phyloP scores from a whole-genome alignment of 2,113 vertebrate genomes.

The Cariama cristata region DNA sequence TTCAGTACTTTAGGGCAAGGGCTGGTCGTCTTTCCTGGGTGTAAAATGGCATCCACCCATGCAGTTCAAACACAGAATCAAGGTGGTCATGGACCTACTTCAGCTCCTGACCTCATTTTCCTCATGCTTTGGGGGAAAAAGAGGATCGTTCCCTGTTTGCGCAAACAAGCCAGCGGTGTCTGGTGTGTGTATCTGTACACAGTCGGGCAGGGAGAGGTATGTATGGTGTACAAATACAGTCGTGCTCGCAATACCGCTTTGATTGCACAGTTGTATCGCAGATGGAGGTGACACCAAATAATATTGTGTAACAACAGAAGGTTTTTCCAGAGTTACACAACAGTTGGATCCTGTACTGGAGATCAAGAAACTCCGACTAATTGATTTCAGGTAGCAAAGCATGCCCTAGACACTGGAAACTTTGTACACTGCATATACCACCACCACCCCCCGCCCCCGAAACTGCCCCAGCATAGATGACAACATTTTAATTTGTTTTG shows the following conservation, averaged over 20 bases:
- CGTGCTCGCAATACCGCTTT: not conserved
- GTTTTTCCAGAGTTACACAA: not conserved
- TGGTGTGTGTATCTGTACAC: not conserved
- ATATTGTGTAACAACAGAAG: not conserved
- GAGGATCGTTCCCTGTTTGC: not conserved
- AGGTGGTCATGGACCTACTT: accelerated
- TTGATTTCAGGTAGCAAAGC: not conserved
- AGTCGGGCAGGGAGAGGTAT: not conserved
- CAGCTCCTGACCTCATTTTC: not conserved
- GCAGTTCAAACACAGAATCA: not conserved
- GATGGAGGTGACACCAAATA: not conserved
- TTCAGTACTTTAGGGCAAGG: not conserved
- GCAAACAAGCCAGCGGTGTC: not conserved
- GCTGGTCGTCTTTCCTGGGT: not conserved
- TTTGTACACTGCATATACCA: not conserved
- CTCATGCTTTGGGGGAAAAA: accelerated
- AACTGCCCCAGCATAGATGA: not conserved
- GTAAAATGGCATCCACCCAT: accelerated
- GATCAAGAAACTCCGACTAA: not conserved
- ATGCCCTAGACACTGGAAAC: not conserved
- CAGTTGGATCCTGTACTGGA: not conserved
- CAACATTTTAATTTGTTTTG: not conserved
- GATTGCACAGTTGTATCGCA: not conserved
- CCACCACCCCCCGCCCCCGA: accelerated
- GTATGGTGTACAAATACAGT: not conserved